phyloP scores from a whole-genome alignment of 1,140 invertebrate genomes.

The Gonioctena quinquepunctata region DNA sequence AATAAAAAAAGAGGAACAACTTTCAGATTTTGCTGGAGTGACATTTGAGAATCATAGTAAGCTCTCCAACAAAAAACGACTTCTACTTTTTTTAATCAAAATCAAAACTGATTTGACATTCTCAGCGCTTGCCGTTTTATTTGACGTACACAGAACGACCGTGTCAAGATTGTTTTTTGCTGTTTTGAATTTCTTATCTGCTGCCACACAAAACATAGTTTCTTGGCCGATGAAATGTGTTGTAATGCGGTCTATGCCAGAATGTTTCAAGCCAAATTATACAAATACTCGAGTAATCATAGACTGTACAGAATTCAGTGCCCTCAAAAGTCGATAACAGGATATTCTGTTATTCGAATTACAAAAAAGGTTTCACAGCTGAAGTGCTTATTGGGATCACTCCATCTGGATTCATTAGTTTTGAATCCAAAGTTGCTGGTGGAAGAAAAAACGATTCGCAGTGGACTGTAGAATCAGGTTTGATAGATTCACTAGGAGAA shows the following conservation, averaged over 20 bases:
- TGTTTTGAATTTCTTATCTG: neutral
- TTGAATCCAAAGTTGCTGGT: constrained; percentile 53
- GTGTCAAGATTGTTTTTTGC: constrained; percentile 16
- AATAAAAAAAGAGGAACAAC: neutral
- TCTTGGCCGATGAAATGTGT: constrained; percentile 33
- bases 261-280: constrained; percentile 48
- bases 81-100: constrained; percentile 45
- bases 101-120: constrained; percentile 34
- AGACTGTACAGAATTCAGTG: constrained; percentile 56
- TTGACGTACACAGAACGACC: constrained; percentile 23
- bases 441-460: constrained; percentile 51
- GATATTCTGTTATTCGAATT: constrained; percentile 49
- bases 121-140: constrained; percentile 8
- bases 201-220: constrained; percentile 16
- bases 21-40: neutral
- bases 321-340: constrained; percentile 42
- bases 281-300: constrained; percentile 52
- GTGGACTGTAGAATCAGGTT: constrained; percentile 48
- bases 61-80: constrained; percentile 20
- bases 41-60: too few relatives aligned
- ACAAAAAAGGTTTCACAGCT: constrained; percentile 54
- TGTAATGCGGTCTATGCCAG: constrained; percentile 34
- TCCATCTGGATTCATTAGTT: constrained; percentile 53
- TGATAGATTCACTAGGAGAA: constrained; percentile 51
- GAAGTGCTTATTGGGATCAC: constrained; percentile 55